Evolutionary conservation across 53 echinoderm and acorn worm species (phyloP).

Genomic region (Luidia sarsii): DNA sequence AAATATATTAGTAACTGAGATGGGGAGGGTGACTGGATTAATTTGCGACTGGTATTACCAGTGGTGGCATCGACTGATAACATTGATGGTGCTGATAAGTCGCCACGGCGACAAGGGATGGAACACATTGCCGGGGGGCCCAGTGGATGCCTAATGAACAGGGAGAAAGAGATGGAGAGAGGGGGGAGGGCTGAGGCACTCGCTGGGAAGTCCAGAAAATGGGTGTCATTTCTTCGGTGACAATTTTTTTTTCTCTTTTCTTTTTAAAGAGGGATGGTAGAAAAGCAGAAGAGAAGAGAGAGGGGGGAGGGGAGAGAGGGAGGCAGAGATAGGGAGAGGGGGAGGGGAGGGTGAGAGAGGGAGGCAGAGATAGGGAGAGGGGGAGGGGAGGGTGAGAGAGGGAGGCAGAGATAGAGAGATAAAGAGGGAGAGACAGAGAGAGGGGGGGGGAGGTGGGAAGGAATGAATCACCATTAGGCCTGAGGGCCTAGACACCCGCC

Average conservation of each 20-base stretch:
- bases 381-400: neutral
- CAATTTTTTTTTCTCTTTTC: too few species aligned
- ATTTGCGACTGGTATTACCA: slow-evolving; percentile 35
- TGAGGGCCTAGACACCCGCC: too few species aligned
- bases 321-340: neutral
- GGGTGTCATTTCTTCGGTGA: slow-evolving; percentile 47
- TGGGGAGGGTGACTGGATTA: slow-evolving; percentile 55
- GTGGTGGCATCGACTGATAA: slow-evolving; percentile 24
- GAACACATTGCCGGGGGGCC: slow-evolving; percentile 34
- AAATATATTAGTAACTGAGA: slow-evolving; percentile 50
- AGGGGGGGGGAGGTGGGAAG: too few species aligned
- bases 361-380: neutral
- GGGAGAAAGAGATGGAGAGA: too few species aligned
- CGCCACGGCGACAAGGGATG: slow-evolving; percentile 45
- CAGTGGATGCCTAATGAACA: slow-evolving; percentile 49
- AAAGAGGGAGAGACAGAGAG: slow-evolving; percentile 12
- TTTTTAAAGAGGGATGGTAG: too few species aligned
- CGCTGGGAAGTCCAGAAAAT: neutral
- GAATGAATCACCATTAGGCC: too few species aligned
- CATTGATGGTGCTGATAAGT: slow-evolving; percentile 48
- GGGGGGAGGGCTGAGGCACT: slow-evolving; percentile 10
- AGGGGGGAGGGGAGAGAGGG: neutral
- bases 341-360: neutral
- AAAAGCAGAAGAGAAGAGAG: too few species aligned
- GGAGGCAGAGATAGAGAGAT: neutral